Percentiles rank a stretch among this genome's conserved stretches.
phyloP scores from a whole-genome alignment of 2,113 vertebrate species.

The Hippopotamus amphibius region DNA sequence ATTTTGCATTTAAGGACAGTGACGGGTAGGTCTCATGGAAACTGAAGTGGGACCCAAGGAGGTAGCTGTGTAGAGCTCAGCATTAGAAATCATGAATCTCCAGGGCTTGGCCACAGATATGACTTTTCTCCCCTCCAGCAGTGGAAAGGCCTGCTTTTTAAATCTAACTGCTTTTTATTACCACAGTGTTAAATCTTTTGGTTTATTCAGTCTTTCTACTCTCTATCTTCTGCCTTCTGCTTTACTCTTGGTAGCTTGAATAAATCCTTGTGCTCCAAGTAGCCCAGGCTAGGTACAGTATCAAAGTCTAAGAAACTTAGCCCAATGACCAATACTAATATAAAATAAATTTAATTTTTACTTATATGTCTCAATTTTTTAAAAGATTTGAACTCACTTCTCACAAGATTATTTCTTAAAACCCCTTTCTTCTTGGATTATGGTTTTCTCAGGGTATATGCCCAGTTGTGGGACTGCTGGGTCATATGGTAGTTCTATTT shows the following conservation, averaged over 20 bases:
- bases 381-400: not conserved
- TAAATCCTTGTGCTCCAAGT: not conserved
- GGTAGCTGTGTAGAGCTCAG: not conserved
- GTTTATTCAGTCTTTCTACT: not conserved
- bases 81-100: not conserved
- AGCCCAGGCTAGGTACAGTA: not conserved
- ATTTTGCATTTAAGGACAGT: not conserved
- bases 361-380: not conserved
- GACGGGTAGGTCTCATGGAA: not conserved
- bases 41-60: not conserved
- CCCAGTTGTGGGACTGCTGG: too few relatives aligned
- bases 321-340: not conserved
- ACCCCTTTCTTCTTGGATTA: too few relatives aligned
- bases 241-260: not conserved
- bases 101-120: not conserved
- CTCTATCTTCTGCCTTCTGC: not conserved
- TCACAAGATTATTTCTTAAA: not conserved
- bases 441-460: too few relatives aligned
- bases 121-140: not conserved
- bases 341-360: not conserved
- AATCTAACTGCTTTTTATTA: not conserved
- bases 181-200: not conserved
- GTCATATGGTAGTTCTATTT: too few relatives aligned
- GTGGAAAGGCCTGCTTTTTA: not conserved
- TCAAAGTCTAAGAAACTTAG: not conserved